Percentiles rank a stretch among this genome's conserved stretches.
phyloP scores from a whole-genome alignment of 2,797 vertebrate genomes.

The Novumbra hubbsi region DNA sequence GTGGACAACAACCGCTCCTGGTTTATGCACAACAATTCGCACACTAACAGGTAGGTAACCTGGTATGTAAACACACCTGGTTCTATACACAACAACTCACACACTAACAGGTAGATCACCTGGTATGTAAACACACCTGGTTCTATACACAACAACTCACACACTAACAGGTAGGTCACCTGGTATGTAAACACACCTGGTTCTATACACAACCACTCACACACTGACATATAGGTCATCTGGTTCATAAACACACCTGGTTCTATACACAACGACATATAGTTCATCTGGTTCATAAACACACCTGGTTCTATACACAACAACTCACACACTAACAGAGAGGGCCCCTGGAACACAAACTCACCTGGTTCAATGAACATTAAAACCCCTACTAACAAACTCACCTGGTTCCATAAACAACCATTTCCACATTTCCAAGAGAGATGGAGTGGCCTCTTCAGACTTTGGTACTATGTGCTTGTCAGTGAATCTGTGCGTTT shows the following conservation, averaged over 20 bases:
- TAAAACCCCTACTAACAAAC: no score
- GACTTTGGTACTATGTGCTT: not conserved
- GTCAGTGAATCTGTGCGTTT: not conserved
- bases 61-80: constrained; percentile 70
- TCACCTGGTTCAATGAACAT: no score
- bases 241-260: no score
- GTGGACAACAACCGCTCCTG: constrained; percentile 98
- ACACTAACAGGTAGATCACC: constrained; percentile 89
- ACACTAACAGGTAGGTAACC: constrained; percentile 89
- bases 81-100: constrained; percentile 96
- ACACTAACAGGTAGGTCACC: constrained; percentile 88
- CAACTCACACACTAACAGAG: constrained; percentile 98
- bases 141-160: no score
- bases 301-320: constrained; percentile 93
- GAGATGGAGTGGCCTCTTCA: no score
- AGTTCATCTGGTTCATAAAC: constrained; percentile 14
- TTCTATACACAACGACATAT: no score
- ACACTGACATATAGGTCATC: constrained; percentile 88
- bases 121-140: no score
- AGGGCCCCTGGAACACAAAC: constrained; percentile 53
- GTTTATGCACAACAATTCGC: constrained; percentile 99
- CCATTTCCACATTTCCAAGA: no score
- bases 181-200: constrained; percentile 70
- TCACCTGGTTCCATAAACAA: not conserved
- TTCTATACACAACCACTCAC: constrained; percentile 96